Percentiles rank a stretch among this genome's conserved stretches.
Conservation (phyloP, 2,888 invertebrate species). For the Tethea ocularis region DNA sequence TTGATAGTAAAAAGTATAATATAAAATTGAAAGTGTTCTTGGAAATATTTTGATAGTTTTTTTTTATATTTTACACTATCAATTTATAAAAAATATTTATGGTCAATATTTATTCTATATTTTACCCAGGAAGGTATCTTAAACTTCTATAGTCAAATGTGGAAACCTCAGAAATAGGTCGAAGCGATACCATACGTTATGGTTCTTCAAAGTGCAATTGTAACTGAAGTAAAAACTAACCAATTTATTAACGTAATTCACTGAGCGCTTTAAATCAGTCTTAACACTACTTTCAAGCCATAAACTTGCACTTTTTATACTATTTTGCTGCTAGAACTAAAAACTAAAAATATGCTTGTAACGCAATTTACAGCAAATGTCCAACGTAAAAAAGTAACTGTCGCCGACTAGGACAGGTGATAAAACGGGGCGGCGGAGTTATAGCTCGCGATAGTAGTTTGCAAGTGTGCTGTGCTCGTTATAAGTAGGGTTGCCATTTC, state of each 20-base stretch:
- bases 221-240: neutral
- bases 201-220: too few relatives aligned
- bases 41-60: too few relatives aligned
- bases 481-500: too few relatives aligned
- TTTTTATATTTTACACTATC: too few relatives aligned
- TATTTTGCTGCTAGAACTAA: neutral
- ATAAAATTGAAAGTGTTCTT: too few relatives aligned
- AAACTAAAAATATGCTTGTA: conserved; percentile 9
- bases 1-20: too few relatives aligned
- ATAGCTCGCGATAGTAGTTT: conserved; percentile 26
- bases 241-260: neutral
- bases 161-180: too few relatives aligned
- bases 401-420: conserved; percentile 23
- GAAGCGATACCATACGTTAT: too few relatives aligned
- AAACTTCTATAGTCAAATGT: too few relatives aligned
- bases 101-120: too few relatives aligned
- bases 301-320: conserved; percentile 1
- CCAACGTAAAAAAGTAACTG: conserved; percentile 22
- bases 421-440: conserved; percentile 28
- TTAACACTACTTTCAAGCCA: neutral
- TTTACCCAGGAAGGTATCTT: too few relatives aligned
- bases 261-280: neutral
- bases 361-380: conserved; percentile 11
- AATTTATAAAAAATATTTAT: too few relatives aligned
- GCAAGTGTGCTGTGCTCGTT: neutral